Conservation (phyloP, 2,888 invertebrate genomes). For the Poecilobothrus nobilitatus region DNA sequence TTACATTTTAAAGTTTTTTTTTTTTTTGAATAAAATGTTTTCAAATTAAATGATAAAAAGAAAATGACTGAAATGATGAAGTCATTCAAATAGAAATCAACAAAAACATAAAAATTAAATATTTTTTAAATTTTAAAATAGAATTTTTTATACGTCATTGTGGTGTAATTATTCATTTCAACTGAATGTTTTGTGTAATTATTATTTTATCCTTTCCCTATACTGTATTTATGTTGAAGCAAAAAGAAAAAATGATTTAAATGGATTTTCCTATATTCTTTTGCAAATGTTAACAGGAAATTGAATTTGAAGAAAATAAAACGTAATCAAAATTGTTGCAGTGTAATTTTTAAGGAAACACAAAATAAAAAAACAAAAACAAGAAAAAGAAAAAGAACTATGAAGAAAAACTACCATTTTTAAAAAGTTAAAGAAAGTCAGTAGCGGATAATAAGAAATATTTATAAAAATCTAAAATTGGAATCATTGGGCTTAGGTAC, state of each 20-base stretch:
- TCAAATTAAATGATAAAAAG: not conserved
- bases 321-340: too few relatives aligned
- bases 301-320: not conserved
- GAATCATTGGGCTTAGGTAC: too few relatives aligned
- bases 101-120: not conserved
- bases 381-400: too few relatives aligned
- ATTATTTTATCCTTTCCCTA: not conserved
- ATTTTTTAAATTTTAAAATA: not conserved
- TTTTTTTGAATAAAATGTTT: too few relatives aligned
- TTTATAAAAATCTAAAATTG: too few relatives aligned
- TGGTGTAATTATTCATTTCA: slow-evolving; percentile 1
- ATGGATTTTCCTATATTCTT: not conserved
- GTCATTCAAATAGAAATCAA: not conserved
- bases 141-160: not conserved
- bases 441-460: too few relatives aligned
- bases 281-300: not conserved
- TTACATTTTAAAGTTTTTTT: not conserved
- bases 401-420: too few relatives aligned
- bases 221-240: not conserved
- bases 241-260: not conserved
- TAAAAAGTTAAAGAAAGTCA: too few relatives aligned
- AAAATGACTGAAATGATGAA: not conserved
- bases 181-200: not conserved
- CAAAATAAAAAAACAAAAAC: too few relatives aligned
- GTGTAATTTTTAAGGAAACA: too few relatives aligned